Conservation (phyloP, 2,888 invertebrate genomes). For the Chrysina gloriosa region DNA sequence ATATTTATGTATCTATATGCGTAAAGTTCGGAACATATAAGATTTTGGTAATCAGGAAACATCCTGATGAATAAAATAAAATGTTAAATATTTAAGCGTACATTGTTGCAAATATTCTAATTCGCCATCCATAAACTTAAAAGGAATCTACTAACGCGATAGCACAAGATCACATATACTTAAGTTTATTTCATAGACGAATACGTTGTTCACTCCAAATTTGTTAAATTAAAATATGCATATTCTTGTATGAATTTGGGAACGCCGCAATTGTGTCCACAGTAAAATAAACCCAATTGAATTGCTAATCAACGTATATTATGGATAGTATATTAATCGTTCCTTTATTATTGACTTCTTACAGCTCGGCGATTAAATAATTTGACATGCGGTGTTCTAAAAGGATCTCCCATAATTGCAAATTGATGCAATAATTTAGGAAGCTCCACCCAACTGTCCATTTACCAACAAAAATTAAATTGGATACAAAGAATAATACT, state of each 20-base stretch:
- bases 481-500: slow-evolving; percentile 43
- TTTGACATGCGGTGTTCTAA: slow-evolving; percentile 14
- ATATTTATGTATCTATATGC: slow-evolving; percentile 8
- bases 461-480: slow-evolving; percentile 35
- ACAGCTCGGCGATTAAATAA: slow-evolving; percentile 2
- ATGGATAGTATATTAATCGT: neutral
- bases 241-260: too few relatives aligned
- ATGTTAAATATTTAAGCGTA: neutral
- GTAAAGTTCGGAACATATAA: slow-evolving; percentile 14
- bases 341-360: neutral
- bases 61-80: neutral
- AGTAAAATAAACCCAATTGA: too few relatives aligned
- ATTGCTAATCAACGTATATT: too few relatives aligned
- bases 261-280: too few relatives aligned
- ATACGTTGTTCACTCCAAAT: too few relatives aligned
- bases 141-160: neutral
- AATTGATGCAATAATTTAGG: slow-evolving; percentile 33
- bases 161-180: too few relatives aligned
- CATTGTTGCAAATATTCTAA: slow-evolving; percentile 10
- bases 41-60: slow-evolving; percentile 10
- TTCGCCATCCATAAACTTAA: neutral
- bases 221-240: too few relatives aligned
- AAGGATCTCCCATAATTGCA: slow-evolving; percentile 11
- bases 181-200: too few relatives aligned
- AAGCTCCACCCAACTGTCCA: slow-evolving; percentile 13